Evolutionary conservation across 2,113 vertebrate genomes (phyloP).

Genomic region (Strigops habroptila): DNA sequence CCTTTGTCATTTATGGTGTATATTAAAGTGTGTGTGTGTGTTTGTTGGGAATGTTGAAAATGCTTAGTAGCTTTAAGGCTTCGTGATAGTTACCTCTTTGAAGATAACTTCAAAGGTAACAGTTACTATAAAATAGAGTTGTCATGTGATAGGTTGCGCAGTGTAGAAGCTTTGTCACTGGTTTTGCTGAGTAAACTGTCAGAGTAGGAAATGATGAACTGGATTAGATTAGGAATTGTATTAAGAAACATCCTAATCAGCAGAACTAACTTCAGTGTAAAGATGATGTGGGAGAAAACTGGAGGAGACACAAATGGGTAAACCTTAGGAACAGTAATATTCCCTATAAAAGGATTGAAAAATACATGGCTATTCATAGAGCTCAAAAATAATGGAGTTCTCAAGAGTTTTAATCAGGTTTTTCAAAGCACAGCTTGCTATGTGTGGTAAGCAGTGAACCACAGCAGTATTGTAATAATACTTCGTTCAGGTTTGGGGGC

Average conservation of each 20-base stretch:
- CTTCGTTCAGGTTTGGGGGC: constrained; percentile 8
- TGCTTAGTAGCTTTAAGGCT: not conserved
- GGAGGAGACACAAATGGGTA: not conserved
- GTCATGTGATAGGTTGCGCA: not conserved
- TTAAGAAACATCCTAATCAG: not conserved
- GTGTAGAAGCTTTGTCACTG: not conserved
- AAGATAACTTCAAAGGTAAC: not conserved
- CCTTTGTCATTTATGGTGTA: not conserved
- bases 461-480: not conserved
- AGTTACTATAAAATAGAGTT: not conserved
- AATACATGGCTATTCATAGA: not conserved
- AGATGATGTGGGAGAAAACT: not conserved
- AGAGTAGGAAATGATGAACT: not conserved
- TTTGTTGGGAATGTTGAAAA: not conserved
- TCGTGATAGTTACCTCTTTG: not conserved
- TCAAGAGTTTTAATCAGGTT: not conserved
- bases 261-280: not conserved
- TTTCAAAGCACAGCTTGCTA: not conserved
- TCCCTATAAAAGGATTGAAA: not conserved
- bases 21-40: not conserved
- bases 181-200: not conserved
- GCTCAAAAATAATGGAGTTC: not conserved
- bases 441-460: constrained; percentile 8
- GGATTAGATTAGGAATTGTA: not conserved
- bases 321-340: not conserved